Percentiles rank a stretch among this genome's conserved stretches.
Evolutionary conservation across 2,797 vertebrate genomes (phyloP).

Genomic region (Acrossocheilus fasciatus): DNA sequence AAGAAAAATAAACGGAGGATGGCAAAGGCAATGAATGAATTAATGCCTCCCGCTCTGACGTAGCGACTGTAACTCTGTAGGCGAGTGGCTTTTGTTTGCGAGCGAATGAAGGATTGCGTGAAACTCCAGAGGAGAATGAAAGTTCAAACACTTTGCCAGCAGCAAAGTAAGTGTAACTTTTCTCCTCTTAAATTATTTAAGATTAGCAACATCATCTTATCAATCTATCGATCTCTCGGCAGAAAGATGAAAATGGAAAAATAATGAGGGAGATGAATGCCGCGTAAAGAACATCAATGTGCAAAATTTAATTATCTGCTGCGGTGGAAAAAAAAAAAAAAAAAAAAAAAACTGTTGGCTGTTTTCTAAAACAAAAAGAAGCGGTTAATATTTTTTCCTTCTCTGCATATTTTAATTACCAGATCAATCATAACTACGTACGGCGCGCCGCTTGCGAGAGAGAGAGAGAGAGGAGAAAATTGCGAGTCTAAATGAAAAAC

Average conservation of each 20-base stretch:
- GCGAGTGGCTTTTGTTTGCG: conserved; percentile 15
- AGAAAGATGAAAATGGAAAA: conserved; percentile 89
- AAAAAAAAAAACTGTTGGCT: conserved; percentile 76
- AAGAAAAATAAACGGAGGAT: conserved; percentile 59
- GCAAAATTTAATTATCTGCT: conserved; percentile 86
- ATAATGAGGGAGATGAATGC: conserved; percentile 85
- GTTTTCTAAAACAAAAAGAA: conserved; percentile 87
- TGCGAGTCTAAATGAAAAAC: conserved; percentile 87
- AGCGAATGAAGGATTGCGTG: conserved; percentile 39
- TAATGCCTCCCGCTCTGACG: conserved; percentile 56
- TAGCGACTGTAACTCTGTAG: conserved; percentile 7
- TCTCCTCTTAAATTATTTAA: conserved; percentile 85
- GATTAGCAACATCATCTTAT: conserved; percentile 86
- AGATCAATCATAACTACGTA: conserved; percentile 86
- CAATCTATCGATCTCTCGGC: conserved; percentile 86
- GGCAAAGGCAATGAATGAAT: conserved; percentile 71
- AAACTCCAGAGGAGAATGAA: conserved; percentile 77
- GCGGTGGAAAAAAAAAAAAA: conserved; percentile 67
- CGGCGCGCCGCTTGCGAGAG: conserved; percentile 71
- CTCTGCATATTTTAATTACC: conserved; percentile 89
- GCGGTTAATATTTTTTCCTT: conserved; percentile 83
- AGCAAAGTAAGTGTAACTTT: conserved; percentile 81
- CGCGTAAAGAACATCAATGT: conserved; percentile 87
- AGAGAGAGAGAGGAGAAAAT: conserved; percentile 77
- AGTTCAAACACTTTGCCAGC: conserved; percentile 82